Evolutionary conservation across 2,888 invertebrate species (phyloP), one percentile per base, ranked within the genome.

Genomic region (Nephrotoma guestfalica): DNA sequence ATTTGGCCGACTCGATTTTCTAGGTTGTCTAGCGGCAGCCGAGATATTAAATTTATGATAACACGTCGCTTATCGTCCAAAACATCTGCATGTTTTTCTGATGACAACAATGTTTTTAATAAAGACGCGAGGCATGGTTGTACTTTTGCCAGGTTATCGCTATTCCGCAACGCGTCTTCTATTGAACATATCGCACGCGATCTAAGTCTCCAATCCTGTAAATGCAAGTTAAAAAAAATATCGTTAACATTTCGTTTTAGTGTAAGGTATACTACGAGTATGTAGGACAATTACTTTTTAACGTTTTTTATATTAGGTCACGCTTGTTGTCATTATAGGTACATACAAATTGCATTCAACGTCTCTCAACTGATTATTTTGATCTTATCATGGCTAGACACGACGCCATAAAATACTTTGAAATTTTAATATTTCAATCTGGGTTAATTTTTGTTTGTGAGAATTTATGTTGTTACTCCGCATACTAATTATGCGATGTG

Each of bases 91-190:
- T 92, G 91, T 87, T 94, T 93, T 90, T 96, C 95, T 87, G 94
- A 94, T 47, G 94, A 92, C 30, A 96, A 91, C 86, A 94, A 91
- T 42, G 94, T 93, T 88, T 94, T 92, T 87, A 96, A 92, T 87
- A 96, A 93, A 42, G 93, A 92, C 88, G 93, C 93, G 89, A 95
- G 91, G 89, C 94, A 92, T 2, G 94, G 93, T 89, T 94, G 93
- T 86, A 95, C 92, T 85, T 91, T 89, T 30, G 92, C 91, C 88
- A 94, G 88, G 86, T 92, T 93, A 42, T 92, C 91, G 2, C 93
- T 92, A 57, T 92, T 92, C 87, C 92, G 92, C 45, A 96, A 90
- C 45, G 91, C 90, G 18, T 90, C 89, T 87, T 91, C 90, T 41
- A 92, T 89, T 83, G 90, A 88, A 6, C 88, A 87, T 45, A 92